phyloP scores from a whole-genome alignment of 2,797 vertebrate genomes.

The Syngnathus rostellatus region DNA sequence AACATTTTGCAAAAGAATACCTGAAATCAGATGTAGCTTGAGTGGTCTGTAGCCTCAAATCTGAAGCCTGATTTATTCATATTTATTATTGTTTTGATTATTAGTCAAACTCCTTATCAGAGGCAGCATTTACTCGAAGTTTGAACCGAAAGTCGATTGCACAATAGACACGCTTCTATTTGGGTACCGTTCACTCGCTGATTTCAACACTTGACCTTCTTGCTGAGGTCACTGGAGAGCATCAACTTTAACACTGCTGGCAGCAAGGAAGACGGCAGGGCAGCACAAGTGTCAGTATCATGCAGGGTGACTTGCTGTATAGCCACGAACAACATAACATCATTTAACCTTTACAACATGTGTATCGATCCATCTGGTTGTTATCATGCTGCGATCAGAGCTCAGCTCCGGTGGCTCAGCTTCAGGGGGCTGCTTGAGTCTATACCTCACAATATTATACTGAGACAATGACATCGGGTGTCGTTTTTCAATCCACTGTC shows the following conservation, averaged over 20 bases:
- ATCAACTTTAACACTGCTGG: conserved; percentile 40
- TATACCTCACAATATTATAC: conserved; percentile 44
- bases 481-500: conserved; percentile 59
- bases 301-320: conserved; percentile 60
- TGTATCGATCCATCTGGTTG: conserved; percentile 71
- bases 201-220: conserved; percentile 43
- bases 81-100: neutral
- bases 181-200: conserved; percentile 18
- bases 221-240: conserved; percentile 36
- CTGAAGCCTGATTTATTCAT: neutral
- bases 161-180: conserved; percentile 14
- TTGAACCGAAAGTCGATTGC: conserved; percentile 15
- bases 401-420: conserved; percentile 60
- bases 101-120: neutral
- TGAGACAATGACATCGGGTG: conserved; percentile 60
- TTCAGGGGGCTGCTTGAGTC: conserved; percentile 60
- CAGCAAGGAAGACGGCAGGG: conserved; percentile 19
- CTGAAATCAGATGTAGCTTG: neutral
- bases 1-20: neutral
- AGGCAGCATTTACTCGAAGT: conserved; percentile 8
- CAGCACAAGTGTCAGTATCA: conserved; percentile 62
- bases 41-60: neutral
- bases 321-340: conserved; percentile 72
- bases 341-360: conserved; percentile 81
- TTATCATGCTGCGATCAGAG: conserved; percentile 70